Evolutionary conservation across 2,113 vertebrate species (phyloP).

Genomic region (Morone saxatilis): DNA sequence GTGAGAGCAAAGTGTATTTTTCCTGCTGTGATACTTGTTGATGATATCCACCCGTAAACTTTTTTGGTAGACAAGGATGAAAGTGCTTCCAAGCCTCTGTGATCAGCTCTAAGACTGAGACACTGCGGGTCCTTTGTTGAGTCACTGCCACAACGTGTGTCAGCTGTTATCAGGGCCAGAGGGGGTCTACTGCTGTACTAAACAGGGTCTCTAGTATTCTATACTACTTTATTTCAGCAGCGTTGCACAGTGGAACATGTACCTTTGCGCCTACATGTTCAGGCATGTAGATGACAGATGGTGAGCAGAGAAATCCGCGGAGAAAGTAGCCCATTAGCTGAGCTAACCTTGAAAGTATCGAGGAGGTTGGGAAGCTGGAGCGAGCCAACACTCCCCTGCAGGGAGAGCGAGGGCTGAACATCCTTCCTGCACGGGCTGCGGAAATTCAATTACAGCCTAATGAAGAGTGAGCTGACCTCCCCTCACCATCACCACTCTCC

Average conservation of each 20-base stretch:
- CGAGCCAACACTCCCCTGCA: conserved; percentile 55
- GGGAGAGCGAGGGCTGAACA: conserved; percentile 55
- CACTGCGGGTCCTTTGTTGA: conserved; percentile 4
- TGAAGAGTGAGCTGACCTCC: conserved; percentile 74
- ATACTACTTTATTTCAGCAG: not conserved
- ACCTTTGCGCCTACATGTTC: conserved; percentile 18
- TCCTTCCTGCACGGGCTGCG: conserved; percentile 55
- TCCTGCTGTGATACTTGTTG: not conserved
- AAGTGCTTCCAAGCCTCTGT: not conserved
- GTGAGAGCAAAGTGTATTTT: no score
- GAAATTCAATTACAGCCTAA: conserved; percentile 80
- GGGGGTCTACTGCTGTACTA: not conserved
- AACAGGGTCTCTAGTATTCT: not conserved
- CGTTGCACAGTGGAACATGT: not conserved
- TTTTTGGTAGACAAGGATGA: not conserved
- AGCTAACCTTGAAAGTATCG: conserved; percentile 71
- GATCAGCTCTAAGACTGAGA: not conserved
- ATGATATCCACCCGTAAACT: not conserved
- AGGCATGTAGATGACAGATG: conserved; percentile 61
- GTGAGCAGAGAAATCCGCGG: conserved; percentile 20
- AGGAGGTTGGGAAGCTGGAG: conserved; percentile 54
- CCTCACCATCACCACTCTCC: conserved; percentile 15
- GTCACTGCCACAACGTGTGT: not conserved
- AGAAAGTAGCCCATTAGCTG: conserved; percentile 58
- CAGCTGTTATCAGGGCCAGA: conserved; percentile 15